Evolutionary conservation across 2,888 invertebrate genomes (phyloP), one percentile per base, ranked within the genome.

Genomic region (Physocephala rufipes): DNA sequence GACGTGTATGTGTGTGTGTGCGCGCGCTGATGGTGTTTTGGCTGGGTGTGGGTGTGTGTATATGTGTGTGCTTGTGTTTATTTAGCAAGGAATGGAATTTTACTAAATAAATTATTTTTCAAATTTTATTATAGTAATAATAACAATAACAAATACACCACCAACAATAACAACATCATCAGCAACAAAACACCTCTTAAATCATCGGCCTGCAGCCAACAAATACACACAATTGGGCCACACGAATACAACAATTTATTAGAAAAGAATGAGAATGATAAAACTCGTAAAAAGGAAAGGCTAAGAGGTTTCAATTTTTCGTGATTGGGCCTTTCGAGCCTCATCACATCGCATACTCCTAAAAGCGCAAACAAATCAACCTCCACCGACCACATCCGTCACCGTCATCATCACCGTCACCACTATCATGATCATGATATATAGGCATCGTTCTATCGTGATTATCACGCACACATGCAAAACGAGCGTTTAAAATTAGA

Each of bases 401-500:
- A 28, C 36, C 49, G 26, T 55, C 19, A 55, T 16, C 28, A 45
- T 51, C 69, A 67, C 24, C 43, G 30, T 16, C 24, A 55, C 66
- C 28, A 30, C 55, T 15, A 66, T 51, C 15, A 4, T 4, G 13
- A 49, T 13, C 13, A 15, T 5, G n/a, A 19, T 1, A 49, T 16
- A 3, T n/a, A 49, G 1, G 49, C 30, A 19, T 16, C n/a, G n/a
- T n/a, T n/a, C n/a, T 19, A 47, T 30, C 13, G 66, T 43, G 24
- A 30, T 13, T 4, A 28, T 13, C 4, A 47, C 21, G 36, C 55
- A 21, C 19, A 66, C 53, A 66, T 26, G 2, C 58, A 58, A 13
- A 3, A 12, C 24, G 58, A 47, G 21, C 49, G 45, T 21, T 70
- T 70, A 71, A 66, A 71, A 47, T 73, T 73, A 73, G 73, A 70